These are phyloP conservation scores for silkworm (Bombyx mori) DNA, from an alignment of 1,140 invertebrate species.

Conservation along the genomic window DNA sequence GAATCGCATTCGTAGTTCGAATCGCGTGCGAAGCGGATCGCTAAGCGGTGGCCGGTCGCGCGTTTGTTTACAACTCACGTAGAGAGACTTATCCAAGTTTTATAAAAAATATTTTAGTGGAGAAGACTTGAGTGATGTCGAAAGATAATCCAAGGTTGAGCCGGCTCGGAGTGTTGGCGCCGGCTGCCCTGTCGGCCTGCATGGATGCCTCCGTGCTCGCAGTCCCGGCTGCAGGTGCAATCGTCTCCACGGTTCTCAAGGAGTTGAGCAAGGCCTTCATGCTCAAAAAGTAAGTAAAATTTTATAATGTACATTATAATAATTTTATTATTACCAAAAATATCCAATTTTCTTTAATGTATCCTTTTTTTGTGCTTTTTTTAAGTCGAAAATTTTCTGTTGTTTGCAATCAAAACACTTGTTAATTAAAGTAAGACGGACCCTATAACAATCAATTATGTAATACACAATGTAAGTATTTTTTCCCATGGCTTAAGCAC, in stretches of 20 bases:
- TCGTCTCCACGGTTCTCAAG: conserved; percentile 72
- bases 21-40: conserved; percentile 57
- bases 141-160: conserved; percentile 41
- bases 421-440: no score
- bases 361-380: no score
- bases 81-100: background rate
- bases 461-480: no score
- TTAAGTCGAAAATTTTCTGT: no score
- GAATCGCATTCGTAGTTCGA: conserved; percentile 35
- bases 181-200: conserved; percentile 52
- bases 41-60: conserved; percentile 50
- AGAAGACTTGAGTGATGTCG: conserved; percentile 36
- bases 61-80: conserved; percentile 10
- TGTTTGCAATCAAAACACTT: no score
- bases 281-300: conserved; percentile 55
- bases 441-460: no score
- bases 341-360: no score
- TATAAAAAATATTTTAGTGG: background rate
- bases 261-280: conserved; percentile 64
- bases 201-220: conserved; percentile 70
- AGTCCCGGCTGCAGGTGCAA: conserved; percentile 72
- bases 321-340: no score
- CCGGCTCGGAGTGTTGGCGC: conserved; percentile 52
- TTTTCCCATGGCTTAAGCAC: no score
- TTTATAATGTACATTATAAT: background rate